phyloP scores from a whole-genome alignment of 2,888 invertebrate species.

The Exephanes ischioxanthus region DNA sequence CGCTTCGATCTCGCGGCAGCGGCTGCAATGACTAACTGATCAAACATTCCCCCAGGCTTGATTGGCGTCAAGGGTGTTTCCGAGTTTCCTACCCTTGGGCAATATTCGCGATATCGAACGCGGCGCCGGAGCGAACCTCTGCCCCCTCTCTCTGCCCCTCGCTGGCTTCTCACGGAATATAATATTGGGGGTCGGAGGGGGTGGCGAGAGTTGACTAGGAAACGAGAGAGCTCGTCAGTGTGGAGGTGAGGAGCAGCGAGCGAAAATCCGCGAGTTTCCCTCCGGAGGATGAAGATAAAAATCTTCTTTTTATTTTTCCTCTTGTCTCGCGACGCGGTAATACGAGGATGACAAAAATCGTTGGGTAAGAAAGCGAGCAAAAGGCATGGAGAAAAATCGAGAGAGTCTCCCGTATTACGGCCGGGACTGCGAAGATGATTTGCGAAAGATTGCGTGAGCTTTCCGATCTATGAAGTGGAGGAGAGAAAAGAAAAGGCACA shows the following conservation, averaged over 20 bases:
- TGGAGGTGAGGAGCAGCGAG: conserved; percentile 24
- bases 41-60: conserved; percentile 76
- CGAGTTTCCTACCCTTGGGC: conserved; percentile 73
- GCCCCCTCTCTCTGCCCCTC: conserved; percentile 7
- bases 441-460: conserved; percentile 21
- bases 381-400: background rate
- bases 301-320: conserved; percentile 10
- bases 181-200: conserved; percentile 11
- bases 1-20: conserved; percentile 46
- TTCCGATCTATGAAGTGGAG: conserved; percentile 10
- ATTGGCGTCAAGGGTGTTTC: conserved; percentile 75
- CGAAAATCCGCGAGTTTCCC: conserved; percentile 24
- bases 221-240: conserved; percentile 39
- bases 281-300: background rate
- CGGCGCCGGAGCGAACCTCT: conserved; percentile 49
- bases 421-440: conserved; percentile 6
- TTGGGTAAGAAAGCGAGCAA: conserved; percentile 3
- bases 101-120: conserved; percentile 75
- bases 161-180: conserved; percentile 9
- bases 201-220: conserved; percentile 9
- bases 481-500: background rate
- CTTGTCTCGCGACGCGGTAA: conserved; percentile 20
- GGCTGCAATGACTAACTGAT: conserved; percentile 79
- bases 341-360: conserved; percentile 13
- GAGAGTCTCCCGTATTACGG: conserved; percentile 10